Percentiles rank a stretch among this genome's conserved stretches.
These are phyloP conservation scores for Nebria ingens DNA, from an alignment of 1,140 invertebrate genomes.

Conservation along the genomic window DNA sequence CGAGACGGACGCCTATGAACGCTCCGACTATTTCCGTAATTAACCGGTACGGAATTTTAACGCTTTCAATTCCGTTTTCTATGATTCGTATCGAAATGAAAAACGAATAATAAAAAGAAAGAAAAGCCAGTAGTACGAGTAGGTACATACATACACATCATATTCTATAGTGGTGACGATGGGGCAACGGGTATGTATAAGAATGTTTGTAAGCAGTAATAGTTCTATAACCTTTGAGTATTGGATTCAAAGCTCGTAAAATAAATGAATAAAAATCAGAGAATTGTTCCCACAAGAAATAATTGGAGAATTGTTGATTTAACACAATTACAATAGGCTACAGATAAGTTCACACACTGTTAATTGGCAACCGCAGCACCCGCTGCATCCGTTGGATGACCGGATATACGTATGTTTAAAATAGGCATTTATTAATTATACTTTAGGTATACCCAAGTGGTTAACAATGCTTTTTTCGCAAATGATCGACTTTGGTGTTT, in stretches of 20 bases:
- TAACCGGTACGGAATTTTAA: not conserved
- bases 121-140: not conserved
- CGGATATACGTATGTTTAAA: no score
- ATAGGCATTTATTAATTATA: no score
- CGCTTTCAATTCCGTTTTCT: conserved; percentile 1
- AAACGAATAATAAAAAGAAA: conserved; percentile 16
- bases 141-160: not conserved
- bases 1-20: conserved; percentile 1
- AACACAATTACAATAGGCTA: no score
- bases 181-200: not conserved
- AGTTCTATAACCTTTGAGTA: not conserved
- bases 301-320: no score
- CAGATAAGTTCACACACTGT: no score
- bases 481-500: no score
- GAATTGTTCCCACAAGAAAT: no score
- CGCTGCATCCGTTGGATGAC: no score
- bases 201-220: not conserved
- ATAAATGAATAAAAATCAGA: no score
- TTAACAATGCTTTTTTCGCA: no score
- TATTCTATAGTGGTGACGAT: not conserved
- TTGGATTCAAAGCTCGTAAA: not conserved
- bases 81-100: conserved; percentile 17
- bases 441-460: no score
- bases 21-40: not conserved
- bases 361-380: no score